phyloP scores from a whole-genome alignment of 2,888 invertebrate species.

The Zhuqinia jingwanae region DNA sequence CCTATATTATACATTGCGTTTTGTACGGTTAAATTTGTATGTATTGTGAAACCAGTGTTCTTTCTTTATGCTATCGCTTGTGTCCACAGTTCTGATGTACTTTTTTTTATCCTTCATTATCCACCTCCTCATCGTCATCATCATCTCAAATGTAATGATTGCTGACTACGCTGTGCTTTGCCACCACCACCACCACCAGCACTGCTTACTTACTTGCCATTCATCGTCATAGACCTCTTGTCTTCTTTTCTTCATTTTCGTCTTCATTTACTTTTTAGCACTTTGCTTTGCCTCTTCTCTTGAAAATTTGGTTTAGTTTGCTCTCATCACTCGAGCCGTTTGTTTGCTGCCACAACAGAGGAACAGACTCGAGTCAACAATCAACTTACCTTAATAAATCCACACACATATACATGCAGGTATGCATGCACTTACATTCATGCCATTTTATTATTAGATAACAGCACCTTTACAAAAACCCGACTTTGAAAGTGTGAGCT shows the following conservation, averaged over 20 bases:
- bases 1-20: not conserved
- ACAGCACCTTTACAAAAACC: constrained; percentile 3
- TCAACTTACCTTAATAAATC: constrained; percentile 15
- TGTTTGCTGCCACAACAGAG: constrained; percentile 24
- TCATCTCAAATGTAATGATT: constrained; percentile 30
- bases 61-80: not conserved
- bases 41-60: constrained; percentile 32
- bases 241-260: constrained; percentile 57
- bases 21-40: constrained; percentile 16
- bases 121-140: constrained; percentile 17
- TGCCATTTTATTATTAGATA: not conserved
- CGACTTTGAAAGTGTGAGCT: not conserved
- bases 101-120: constrained; percentile 39
- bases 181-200: too few relatives aligned
- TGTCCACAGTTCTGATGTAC: not conserved
- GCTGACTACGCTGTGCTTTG: constrained; percentile 37
- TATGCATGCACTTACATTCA: not conserved
- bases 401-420: constrained; percentile 1
- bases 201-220: constrained; percentile 36
- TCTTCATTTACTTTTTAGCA: constrained; percentile 54
- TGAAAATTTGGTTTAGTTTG: constrained; percentile 60
- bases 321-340: constrained; percentile 63
- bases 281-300: constrained; percentile 34
- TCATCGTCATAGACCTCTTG: constrained; percentile 48
- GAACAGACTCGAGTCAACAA: constrained; percentile 47